Evolutionary conservation across 1,140 invertebrate genomes (phyloP).

Genomic region (Listronotus oregonensis): DNA sequence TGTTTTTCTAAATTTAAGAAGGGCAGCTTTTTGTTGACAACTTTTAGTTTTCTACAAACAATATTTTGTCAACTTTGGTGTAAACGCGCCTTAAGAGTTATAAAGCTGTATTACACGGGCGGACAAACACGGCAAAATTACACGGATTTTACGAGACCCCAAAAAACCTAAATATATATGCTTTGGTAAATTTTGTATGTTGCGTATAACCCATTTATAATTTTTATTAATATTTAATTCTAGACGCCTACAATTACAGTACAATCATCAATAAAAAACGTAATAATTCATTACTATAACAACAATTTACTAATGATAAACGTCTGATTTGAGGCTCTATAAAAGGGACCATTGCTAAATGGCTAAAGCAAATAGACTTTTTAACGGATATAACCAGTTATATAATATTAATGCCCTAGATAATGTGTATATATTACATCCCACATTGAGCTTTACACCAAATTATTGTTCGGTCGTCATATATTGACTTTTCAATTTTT

Average conservation of each 20-base stretch:
- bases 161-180: too few relatives aligned
- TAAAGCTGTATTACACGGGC: too few relatives aligned
- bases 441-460: constrained; percentile 3
- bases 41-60: too few relatives aligned
- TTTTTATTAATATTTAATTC: not conserved
- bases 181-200: too few relatives aligned
- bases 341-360: constrained; percentile 20
- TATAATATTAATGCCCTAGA: constrained; percentile 21
- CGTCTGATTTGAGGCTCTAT: constrained; percentile 14
- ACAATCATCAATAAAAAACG: not conserved
- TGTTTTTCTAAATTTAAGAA: too few relatives aligned
- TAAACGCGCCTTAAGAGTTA: too few relatives aligned
- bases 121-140: too few relatives aligned
- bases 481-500: not conserved
- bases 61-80: too few relatives aligned
- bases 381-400: constrained; percentile 24
- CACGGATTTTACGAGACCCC: too few relatives aligned
- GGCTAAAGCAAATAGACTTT: constrained; percentile 20
- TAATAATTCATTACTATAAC: not conserved
- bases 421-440: constrained; percentile 34
- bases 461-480: not conserved
- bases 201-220: not conserved
- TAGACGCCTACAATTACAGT: not conserved
- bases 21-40: too few relatives aligned
- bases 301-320: constrained; percentile 4